A percentile compares a stretch with the other conserved stretches of the same genome.
These are phyloP conservation scores for Trilocha varians DNA, from an alignment of 2,888 invertebrate species.

Conservation along the genomic window DNA sequence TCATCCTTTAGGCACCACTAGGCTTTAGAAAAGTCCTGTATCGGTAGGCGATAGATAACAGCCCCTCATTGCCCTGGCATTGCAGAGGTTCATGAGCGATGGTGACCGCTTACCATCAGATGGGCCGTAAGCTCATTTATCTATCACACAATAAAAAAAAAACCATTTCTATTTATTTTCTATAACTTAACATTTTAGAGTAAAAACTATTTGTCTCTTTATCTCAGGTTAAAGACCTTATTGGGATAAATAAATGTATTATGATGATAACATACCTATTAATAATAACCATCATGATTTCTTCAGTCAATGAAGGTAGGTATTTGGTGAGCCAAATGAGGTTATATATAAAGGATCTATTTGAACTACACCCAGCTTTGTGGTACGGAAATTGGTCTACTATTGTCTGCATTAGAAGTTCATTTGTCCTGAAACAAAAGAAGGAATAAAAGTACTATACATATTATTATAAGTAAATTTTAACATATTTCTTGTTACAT, in stretches of 20 bases:
- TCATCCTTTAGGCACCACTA: too few relatives aligned
- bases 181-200: conserved; percentile 1
- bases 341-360: conserved; percentile 85
- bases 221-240: too few relatives aligned
- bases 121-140: too few relatives aligned
- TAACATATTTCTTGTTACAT: too few relatives aligned
- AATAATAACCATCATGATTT: conserved; percentile 82
- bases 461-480: neutral
- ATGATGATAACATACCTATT: conserved; percentile 75
- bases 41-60: too few relatives aligned
- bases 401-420: conserved; percentile 77
- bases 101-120: too few relatives aligned
- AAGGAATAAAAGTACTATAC: neutral
- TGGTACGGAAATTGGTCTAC: conserved; percentile 83
- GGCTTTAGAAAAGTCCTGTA: too few relatives aligned
- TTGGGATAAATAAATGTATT: neutral
- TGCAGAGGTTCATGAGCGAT: too few relatives aligned
- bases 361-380: conserved; percentile 76
- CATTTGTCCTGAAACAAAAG: conserved; percentile 77
- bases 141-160: too few relatives aligned
- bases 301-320: conserved; percentile 78
- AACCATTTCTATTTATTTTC: too few relatives aligned
- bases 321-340: conserved; percentile 83
- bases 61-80: too few relatives aligned
- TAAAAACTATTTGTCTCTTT: too few relatives aligned